phyloP scores from a whole-genome alignment of 2,797 vertebrate species.

The Delichon dasypus region DNA sequence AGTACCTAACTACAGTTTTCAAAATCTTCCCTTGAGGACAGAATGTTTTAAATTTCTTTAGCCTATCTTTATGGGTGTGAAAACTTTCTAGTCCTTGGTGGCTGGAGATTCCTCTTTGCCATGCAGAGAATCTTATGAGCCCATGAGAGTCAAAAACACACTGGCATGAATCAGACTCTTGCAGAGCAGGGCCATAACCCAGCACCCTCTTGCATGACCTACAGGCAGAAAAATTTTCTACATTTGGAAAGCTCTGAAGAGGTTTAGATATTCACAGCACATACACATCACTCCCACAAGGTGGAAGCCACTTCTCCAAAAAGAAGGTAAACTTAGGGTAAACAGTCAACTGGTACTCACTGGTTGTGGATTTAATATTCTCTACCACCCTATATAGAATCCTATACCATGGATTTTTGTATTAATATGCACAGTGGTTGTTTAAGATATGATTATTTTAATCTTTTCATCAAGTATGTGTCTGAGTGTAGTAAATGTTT shows the following conservation, averaged over 20 bases:
- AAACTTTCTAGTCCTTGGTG: neutral
- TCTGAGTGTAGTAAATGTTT: neutral
- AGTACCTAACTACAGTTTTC: neutral
- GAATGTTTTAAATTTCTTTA: neutral
- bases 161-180: neutral
- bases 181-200: neutral
- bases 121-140: neutral
- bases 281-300: neutral
- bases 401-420: neutral
- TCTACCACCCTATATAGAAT: neutral
- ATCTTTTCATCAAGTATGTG: neutral
- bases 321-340: neutral
- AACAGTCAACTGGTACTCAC: neutral
- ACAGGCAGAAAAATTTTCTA: neutral
- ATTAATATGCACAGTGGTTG: neutral
- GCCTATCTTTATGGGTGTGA: neutral
- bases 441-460: neutral
- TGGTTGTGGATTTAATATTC: neutral
- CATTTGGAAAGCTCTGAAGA: neutral
- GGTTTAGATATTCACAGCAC: neutral
- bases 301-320: neutral
- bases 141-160: neutral
- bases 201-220: neutral
- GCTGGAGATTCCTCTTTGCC: neutral
- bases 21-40: neutral